Evolutionary conservation across 2,888 invertebrate genomes (phyloP).

Genomic region (Platycheirus albimanus): DNA sequence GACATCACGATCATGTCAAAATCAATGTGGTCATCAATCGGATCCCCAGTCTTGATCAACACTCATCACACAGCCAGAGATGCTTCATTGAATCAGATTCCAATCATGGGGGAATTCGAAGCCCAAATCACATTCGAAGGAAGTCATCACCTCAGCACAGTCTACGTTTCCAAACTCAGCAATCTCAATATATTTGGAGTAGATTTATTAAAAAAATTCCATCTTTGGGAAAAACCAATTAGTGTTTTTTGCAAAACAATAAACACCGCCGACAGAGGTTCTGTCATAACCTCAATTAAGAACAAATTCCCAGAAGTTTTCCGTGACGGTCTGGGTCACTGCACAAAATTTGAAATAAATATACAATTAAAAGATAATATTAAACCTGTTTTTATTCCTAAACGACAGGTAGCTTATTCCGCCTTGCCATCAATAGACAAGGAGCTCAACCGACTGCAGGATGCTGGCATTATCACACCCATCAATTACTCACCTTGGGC

Average conservation of each 20-base stretch:
- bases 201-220: neutral
- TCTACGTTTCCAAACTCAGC: slow-evolving; percentile 2
- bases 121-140: neutral
- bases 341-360: slow-evolving; percentile 45
- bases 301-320: slow-evolving; percentile 27
- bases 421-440: slow-evolving; percentile 40
- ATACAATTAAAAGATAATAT: slow-evolving; percentile 43
- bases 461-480: too few relatives aligned
- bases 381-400: slow-evolving; percentile 41
- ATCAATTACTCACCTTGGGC: too few relatives aligned
- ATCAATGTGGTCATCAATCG: slow-evolving; percentile 48
- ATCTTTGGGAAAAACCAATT: neutral
- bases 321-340: slow-evolving; percentile 15
- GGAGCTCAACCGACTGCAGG: slow-evolving; percentile 58
- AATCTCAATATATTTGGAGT: neutral
- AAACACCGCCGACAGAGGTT: neutral
- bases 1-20: slow-evolving; percentile 50
- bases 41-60: slow-evolving; percentile 2
- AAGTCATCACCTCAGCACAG: neutral
- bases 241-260: neutral
- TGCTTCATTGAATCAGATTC: slow-evolving; percentile 8
- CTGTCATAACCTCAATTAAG: neutral
- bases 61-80: slow-evolving; percentile 20
- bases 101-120: slow-evolving; percentile 11
- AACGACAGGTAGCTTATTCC: too few relatives aligned